Percentiles rank a stretch among this genome's conserved stretches.
Conservation (phyloP, 2,113 vertebrate genomes). For the Indicator indicator region DNA sequence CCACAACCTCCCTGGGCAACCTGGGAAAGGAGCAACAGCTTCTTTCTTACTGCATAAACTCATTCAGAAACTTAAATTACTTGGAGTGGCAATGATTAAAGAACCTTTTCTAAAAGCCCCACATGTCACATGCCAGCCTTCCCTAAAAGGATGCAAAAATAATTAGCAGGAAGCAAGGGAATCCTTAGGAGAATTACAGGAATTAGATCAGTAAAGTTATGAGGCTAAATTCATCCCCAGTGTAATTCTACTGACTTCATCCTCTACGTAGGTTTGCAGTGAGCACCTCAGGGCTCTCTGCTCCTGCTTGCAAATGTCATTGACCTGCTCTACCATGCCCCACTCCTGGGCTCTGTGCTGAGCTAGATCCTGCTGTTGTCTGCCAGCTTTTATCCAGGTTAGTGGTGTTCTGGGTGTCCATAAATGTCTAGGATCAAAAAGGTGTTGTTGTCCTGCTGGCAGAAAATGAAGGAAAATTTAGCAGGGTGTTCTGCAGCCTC, state of each 20-base stretch:
- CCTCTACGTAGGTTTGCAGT: not conserved
- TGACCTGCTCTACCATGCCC: not conserved
- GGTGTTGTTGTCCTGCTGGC: not conserved
- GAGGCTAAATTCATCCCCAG: constrained; percentile 46
- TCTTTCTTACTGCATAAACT: not conserved
- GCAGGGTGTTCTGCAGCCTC: not conserved
- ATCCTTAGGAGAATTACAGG: constrained; percentile 51
- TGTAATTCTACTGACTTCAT: constrained; percentile 47
- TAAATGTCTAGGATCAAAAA: not conserved
- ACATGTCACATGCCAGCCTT: not conserved
- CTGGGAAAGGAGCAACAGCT: no score
- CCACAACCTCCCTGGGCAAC: no score
- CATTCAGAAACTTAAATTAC: constrained; percentile 63
- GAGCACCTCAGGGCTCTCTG: not conserved
- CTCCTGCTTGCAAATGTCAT: not conserved
- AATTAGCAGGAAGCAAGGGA: constrained; percentile 65
- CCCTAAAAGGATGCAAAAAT: constrained; percentile 64
- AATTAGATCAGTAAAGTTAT: constrained; percentile 64
- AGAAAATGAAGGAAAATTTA: not conserved
- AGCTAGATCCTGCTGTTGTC: not conserved
- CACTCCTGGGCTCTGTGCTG: not conserved
- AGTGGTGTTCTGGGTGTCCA: not conserved
- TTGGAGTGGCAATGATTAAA: constrained; percentile 50
- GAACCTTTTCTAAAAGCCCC: constrained; percentile 38
- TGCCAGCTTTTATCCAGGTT: not conserved